These are phyloP conservation scores for Entomobrya multifasciata DNA, from an alignment of 2,888 invertebrate genomes.

Conservation along the genomic window DNA sequence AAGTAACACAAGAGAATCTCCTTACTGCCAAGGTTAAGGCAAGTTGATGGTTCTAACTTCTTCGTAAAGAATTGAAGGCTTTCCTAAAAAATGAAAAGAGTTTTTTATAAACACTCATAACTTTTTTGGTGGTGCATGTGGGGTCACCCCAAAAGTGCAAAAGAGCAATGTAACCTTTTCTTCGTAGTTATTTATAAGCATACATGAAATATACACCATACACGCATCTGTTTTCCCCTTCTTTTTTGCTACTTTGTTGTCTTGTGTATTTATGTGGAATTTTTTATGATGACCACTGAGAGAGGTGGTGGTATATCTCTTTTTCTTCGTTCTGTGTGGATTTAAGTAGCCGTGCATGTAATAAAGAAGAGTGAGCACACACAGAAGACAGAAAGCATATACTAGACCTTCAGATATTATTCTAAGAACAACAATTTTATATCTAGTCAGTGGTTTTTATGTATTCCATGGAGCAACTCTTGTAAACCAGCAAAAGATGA, in stretches of 20 bases:
- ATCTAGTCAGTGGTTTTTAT: slow-evolving; percentile 21
- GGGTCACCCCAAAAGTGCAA: slow-evolving; percentile 57
- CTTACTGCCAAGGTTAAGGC: slow-evolving; percentile 41
- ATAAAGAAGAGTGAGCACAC: slow-evolving; percentile 34
- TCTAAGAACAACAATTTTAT: slow-evolving; percentile 32
- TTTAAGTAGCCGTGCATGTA: slow-evolving; percentile 10
- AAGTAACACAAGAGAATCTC: too few species aligned
- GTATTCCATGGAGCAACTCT: slow-evolving; percentile 49
- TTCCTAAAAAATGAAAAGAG: slow-evolving; percentile 48
- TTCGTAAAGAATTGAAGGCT: slow-evolving; percentile 42
- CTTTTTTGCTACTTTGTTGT: neutral
- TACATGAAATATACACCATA: too few species aligned
- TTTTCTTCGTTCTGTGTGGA: neutral
- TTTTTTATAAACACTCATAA: slow-evolving; percentile 58
- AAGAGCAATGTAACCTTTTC: slow-evolving; percentile 37
- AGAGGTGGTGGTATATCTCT: too few species aligned
- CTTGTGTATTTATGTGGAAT: slow-evolving; percentile 14
- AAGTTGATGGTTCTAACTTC: slow-evolving; percentile 27
- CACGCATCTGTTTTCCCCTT: neutral
- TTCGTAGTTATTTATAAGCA: too few species aligned
- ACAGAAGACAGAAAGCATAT: too few species aligned
- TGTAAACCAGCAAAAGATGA: slow-evolving; percentile 62
- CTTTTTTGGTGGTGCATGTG: slow-evolving; percentile 40
- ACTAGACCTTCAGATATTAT: too few species aligned
- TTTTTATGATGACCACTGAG: slow-evolving; percentile 57